Evolutionary conservation across 2,113 vertebrate species (phyloP).

Genomic region (Eurypyga helias): DNA sequence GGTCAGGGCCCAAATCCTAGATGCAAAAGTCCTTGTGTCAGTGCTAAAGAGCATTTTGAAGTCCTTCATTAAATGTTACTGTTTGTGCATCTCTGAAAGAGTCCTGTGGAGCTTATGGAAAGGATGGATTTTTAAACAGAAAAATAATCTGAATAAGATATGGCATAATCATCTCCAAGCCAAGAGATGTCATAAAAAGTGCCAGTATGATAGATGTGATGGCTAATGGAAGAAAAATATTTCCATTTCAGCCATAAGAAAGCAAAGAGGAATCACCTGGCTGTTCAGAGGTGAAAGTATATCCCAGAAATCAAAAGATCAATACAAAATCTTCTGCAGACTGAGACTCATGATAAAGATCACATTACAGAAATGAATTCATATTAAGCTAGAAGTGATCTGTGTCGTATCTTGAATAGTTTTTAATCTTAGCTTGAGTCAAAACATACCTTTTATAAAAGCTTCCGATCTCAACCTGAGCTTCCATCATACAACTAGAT

Average conservation of each 20-base stretch:
- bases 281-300: not conserved
- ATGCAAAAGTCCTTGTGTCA: not conserved
- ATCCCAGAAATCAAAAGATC: not conserved
- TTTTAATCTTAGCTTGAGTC: not conserved
- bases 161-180: not conserved
- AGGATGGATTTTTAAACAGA: not conserved
- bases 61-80: not conserved
- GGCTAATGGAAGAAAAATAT: not conserved
- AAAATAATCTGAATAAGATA: not conserved
- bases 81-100: not conserved
- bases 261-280: not conserved
- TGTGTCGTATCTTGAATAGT: not conserved
- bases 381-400: not conserved
- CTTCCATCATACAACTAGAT: not conserved
- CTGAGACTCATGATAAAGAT: not conserved
- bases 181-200: not conserved
- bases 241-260: not conserved
- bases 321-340: not conserved
- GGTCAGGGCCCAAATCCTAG: not conserved
- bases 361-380: not conserved
- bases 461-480: not conserved
- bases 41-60: not conserved
- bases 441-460: not conserved
- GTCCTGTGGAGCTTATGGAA: not conserved
- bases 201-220: not conserved